phyloP scores from a whole-genome alignment of 2,888 invertebrate genomes.

The Nymphalis c-album region DNA sequence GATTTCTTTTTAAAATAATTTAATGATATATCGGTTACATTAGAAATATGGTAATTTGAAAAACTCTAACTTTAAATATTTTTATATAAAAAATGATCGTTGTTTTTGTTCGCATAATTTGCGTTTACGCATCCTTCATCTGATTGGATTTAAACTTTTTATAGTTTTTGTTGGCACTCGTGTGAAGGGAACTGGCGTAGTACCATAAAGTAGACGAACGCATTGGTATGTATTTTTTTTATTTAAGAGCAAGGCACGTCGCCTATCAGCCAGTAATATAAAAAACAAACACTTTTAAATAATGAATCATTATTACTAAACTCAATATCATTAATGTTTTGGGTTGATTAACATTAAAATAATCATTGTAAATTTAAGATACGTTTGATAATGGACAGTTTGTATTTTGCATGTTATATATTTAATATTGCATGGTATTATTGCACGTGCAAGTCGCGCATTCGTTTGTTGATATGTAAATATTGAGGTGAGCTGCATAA shows the following conservation, averaged over 20 bases:
- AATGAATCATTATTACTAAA: constrained; percentile 25
- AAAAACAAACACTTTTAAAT: constrained; percentile 7
- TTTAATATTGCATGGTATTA: constrained; percentile 31
- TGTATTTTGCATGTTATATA: constrained; percentile 9
- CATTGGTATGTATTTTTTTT: no score
- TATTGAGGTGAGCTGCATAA: constrained; percentile 16
- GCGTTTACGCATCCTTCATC: no score
- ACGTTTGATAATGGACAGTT: constrained; percentile 4
- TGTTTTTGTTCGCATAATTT: no score
- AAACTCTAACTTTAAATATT: no score
- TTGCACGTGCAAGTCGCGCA: constrained; percentile 35
- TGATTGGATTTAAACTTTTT: no score
- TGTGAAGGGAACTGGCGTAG: no score
- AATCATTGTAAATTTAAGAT: constrained; percentile 23
- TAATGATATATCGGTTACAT: no score
- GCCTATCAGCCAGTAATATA: no score
- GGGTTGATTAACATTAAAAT: constrained; percentile 31
- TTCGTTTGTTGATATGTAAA: constrained; percentile 2
- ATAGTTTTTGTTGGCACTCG: no score
- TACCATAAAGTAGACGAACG: no score
- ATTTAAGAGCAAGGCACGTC: background rate
- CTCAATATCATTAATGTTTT: constrained; percentile 26
- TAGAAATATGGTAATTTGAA: no score
- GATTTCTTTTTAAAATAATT: background rate
- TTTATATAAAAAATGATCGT: no score